Evolutionary conservation across 2,113 vertebrate species (phyloP).

Genomic region (Grus americana): DNA sequence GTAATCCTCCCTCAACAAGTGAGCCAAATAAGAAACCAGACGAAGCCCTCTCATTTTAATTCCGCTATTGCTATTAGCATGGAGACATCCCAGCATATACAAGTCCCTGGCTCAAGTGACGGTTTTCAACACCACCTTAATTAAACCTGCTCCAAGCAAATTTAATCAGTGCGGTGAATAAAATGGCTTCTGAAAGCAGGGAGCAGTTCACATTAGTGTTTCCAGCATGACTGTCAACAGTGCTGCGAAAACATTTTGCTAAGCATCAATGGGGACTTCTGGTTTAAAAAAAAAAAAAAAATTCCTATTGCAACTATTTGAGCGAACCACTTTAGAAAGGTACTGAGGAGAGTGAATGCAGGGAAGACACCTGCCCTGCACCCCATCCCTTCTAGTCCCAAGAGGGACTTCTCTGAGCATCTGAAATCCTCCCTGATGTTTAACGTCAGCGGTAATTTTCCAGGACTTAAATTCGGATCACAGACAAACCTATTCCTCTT

Average conservation of each 20-base stretch:
- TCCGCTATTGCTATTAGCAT: not conserved
- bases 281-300: not conserved
- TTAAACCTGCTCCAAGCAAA: conserved; percentile 57
- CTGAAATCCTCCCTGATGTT: not conserved
- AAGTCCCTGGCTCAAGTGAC: not conserved
- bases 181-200: conserved; percentile 40
- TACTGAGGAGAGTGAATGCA: not conserved
- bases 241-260: not conserved
- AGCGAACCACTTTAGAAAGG: not conserved
- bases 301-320: not conserved
- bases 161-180: not conserved
- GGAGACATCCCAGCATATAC: not conserved
- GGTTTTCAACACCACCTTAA: conserved; percentile 49
- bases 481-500: not conserved
- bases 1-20: conserved; percentile 35
- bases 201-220: not conserved
- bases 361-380: not conserved
- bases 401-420: not conserved
- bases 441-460: not conserved
- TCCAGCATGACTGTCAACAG: not conserved
- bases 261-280: not conserved
- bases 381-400: not conserved
- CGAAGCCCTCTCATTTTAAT: conserved; percentile 43
- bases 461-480: not conserved
- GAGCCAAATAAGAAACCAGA: conserved; percentile 20